Evolutionary conservation across 2,888 invertebrate genomes (phyloP), one percentile per base, ranked within the genome.

Genomic region (Dasysyrphus tricinctus): DNA sequence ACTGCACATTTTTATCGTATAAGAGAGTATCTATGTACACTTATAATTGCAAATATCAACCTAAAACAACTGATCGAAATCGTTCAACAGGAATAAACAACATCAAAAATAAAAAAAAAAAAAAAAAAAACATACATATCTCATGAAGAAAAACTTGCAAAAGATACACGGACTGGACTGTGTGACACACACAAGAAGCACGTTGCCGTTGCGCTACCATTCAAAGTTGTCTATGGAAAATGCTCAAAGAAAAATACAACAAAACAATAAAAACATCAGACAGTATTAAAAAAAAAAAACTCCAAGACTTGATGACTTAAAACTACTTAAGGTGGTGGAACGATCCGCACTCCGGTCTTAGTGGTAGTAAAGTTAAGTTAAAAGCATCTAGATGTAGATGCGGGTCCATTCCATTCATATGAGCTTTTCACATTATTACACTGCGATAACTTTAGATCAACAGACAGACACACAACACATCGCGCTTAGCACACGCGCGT

Each of bases 361-460:
- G 76, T 88, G 88, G 74, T 78, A 89, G 89, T 89, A 89, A 90
- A 89, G 88, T 88, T 89, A 80, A 89, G 89, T 90, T 91, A 89
- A 88, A 90, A 92, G 92, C 91, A 92, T 90, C 92, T 69, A 73
- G 51, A 9, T 63, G 49, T 69, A 73, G 51, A n/a, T 72, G 74
- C 88, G 90, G 92, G 91, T 91, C 91, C 91, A 91, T 91, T 91
- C 91, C 91, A 91, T 91, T 91, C 90, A 90, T 90, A 92, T 90
- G 89, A 92, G 92, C 91, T 92, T 92, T 92, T 91, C 91, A 81
- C 86, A 92, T 92, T 92, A 92, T 92, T 92, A 91, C 92, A 90
- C 90, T 90, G 92, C 90, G 92, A 91, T 91, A 91, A 92, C 90
- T 91, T 90, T 89, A 90, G 90, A 90, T 90, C 88, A 90, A 89